Evolutionary conservation across 2,797 vertebrate genomes (phyloP).

Genomic region (Ispidina lecontei): DNA sequence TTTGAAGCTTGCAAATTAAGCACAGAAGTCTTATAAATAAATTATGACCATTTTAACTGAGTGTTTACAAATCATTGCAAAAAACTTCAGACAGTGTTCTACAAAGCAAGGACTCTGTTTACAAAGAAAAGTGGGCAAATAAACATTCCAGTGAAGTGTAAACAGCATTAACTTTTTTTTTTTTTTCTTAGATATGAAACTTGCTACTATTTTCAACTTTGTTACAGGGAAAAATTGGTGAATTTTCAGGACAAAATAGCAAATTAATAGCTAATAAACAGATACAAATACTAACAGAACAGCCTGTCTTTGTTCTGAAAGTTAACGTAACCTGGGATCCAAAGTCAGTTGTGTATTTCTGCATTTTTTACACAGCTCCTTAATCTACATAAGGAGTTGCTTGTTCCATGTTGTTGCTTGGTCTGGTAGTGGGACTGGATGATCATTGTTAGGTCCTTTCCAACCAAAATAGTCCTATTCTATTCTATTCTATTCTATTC

Average conservation of each 20-base stretch:
- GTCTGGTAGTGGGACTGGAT: background rate
- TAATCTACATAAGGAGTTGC: background rate
- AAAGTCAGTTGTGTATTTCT: background rate
- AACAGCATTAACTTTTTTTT: background rate
- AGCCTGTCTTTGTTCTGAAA: background rate
- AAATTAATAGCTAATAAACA: background rate
- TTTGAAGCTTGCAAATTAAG: conserved; percentile 1
- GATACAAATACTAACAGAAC: background rate
- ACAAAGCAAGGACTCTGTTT: conserved; percentile 1
- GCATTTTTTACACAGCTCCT: background rate
- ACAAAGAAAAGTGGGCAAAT: background rate
- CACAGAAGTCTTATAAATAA: conserved; percentile 44
- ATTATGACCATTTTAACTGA: background rate
- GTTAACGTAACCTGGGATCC: background rate
- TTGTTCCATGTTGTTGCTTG: background rate
- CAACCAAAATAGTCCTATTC: background rate
- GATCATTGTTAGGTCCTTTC: background rate
- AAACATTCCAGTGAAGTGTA: background rate
- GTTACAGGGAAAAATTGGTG: background rate
- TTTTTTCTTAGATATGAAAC: background rate
- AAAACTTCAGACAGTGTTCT: background rate
- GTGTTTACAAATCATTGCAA: conserved; percentile 4
- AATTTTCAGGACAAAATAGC: background rate
- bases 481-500: background rate
- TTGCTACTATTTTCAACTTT: background rate